Evolutionary conservation across 2,888 invertebrate genomes (phyloP).

Genomic region (Cecidostiba fungosa): DNA sequence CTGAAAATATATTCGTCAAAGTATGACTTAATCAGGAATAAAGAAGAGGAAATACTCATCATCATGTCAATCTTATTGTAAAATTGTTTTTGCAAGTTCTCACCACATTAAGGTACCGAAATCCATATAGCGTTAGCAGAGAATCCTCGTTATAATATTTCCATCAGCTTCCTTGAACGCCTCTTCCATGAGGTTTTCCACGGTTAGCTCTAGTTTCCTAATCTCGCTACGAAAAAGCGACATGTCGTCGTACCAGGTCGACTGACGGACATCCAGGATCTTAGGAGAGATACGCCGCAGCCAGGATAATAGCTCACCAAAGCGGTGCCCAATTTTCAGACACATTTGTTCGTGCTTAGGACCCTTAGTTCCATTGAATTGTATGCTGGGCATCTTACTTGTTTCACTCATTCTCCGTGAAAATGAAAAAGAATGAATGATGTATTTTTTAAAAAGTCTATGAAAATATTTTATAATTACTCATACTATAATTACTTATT

Average conservation of each 20-base stretch:
- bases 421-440: not conserved
- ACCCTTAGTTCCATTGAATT: constrained; percentile 89
- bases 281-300: constrained; percentile 81
- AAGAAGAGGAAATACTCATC: constrained; percentile 33
- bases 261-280: constrained; percentile 89
- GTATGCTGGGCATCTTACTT: constrained; percentile 85
- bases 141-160: constrained; percentile 92
- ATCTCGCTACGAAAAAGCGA: constrained; percentile 83
- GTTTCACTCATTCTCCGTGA: constrained; percentile 86
- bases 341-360: constrained; percentile 86
- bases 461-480: too few species aligned
- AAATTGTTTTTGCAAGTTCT: constrained; percentile 86
- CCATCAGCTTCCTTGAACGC: constrained; percentile 90
- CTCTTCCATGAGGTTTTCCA: constrained; percentile 90
- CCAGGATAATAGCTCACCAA: constrained; percentile 82
- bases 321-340: constrained; percentile 88
- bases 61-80: constrained; percentile 82
- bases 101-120: constrained; percentile 90
- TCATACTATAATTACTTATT: too few species aligned
- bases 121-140: constrained; percentile 88
- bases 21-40: not conserved
- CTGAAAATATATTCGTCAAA: too few species aligned
- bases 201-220: constrained; percentile 87
- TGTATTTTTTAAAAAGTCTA: too few species aligned
- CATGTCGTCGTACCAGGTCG: constrained; percentile 92